Conservation (phyloP, 2,888 invertebrate genomes). For the Homarus gammarus region DNA sequence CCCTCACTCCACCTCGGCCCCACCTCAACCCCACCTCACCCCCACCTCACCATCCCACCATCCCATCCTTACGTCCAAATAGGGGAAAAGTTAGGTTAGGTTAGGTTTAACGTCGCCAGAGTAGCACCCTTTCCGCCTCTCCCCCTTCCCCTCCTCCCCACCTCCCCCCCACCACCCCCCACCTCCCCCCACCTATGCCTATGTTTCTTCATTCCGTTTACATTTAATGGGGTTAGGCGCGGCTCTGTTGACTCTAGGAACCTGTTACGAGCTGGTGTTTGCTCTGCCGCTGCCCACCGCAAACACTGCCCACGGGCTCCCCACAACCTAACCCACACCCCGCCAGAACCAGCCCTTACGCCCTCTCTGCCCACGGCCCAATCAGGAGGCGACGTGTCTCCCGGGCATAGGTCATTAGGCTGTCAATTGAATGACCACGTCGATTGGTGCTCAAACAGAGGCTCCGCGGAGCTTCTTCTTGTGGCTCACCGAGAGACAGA, state of each 20-base stretch:
- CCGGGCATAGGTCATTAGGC: conserved; percentile 60
- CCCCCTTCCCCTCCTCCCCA: background rate
- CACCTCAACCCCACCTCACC: no score
- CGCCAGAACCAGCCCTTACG: conserved; percentile 17
- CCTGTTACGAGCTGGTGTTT: conserved; percentile 50
- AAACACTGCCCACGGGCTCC: conserved; percentile 50
- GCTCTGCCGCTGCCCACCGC: conserved; percentile 53
- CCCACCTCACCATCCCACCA: no score
- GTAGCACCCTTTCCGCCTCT: background rate
- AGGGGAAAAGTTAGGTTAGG: no score
- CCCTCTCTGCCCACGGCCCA: conserved; percentile 6
- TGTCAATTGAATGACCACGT: conserved; percentile 62
- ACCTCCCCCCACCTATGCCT: conserved; percentile 1
- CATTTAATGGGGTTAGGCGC: conserved; percentile 41
- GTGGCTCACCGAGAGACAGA: background rate
- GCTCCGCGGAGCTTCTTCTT: conserved; percentile 51
- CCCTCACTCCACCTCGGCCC: no score
- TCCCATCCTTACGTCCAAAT: no score
- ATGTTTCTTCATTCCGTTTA: conserved; percentile 29
- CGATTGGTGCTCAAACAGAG: conserved; percentile 59
- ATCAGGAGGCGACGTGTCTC: conserved; percentile 3
- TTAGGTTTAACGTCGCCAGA: background rate
- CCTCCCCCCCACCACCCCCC: background rate
- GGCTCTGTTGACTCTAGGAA: conserved; percentile 45
- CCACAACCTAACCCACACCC: conserved; percentile 21